Conservation (phyloP, 1,140 invertebrate species). For the Musca domestica region DNA sequence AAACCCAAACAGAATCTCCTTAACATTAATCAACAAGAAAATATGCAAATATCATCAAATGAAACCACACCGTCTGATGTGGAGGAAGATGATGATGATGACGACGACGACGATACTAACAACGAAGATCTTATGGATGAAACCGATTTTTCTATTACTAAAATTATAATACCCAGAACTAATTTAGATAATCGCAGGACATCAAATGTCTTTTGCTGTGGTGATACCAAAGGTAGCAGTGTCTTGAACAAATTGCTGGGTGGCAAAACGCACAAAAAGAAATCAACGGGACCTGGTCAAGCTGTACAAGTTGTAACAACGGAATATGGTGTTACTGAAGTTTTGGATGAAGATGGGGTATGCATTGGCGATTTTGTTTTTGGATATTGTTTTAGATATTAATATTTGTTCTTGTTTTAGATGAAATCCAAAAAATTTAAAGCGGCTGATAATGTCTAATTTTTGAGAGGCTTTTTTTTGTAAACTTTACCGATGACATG, state of each 20-base stretch:
- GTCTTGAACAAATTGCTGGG: conserved; percentile 31
- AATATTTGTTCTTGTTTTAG: conserved; percentile 4
- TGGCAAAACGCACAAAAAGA: conserved; percentile 28
- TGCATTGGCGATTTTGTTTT: background rate
- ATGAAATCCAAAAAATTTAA: conserved; percentile 18
- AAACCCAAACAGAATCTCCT: conserved; percentile 10
- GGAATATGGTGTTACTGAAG: conserved; percentile 20
- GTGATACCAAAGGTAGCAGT: conserved; percentile 31
- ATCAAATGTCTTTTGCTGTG: conserved; percentile 45
- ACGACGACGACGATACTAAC: conserved; percentile 22
- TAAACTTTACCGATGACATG: background rate
- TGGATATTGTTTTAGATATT: background rate
- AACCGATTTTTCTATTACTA: conserved; percentile 35
- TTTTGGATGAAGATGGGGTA: conserved; percentile 9
- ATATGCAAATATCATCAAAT: conserved; percentile 25
- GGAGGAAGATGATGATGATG: conserved; percentile 25
- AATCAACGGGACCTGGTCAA: conserved; percentile 38
- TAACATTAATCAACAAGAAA: conserved; percentile 28
- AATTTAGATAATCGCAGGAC: conserved; percentile 32
- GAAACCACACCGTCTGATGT: conserved; percentile 26
- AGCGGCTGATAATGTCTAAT: conserved; percentile 5
- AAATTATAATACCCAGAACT: conserved; percentile 26
- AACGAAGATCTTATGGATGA: conserved; percentile 45
- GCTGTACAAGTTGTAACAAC: conserved; percentile 46
- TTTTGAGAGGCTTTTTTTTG: too few species aligned